These are phyloP conservation scores for Channallabes apus DNA, from an alignment of 2,797 vertebrate genomes.

Conservation along the genomic window DNA sequence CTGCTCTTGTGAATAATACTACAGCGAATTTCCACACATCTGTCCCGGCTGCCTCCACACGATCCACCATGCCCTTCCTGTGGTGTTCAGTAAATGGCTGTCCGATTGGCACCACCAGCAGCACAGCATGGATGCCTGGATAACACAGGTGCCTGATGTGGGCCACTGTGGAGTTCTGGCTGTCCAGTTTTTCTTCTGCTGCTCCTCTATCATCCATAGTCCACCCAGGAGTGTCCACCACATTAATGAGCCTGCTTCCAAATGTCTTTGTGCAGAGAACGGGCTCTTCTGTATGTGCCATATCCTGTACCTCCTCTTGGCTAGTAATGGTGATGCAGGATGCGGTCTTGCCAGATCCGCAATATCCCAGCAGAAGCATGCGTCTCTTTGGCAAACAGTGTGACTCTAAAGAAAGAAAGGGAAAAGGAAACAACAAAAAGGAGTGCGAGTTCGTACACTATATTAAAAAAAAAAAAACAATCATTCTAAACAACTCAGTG, in stretches of 20 bases:
- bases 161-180: constrained; percentile 17
- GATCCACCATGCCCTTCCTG: constrained; percentile 69
- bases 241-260: constrained; percentile 23
- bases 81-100: constrained; percentile 70
- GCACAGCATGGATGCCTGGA: constrained; percentile 73
- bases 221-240: constrained; percentile 55
- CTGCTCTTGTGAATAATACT: constrained; percentile 74
- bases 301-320: constrained; percentile 60
- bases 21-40: constrained; percentile 77
- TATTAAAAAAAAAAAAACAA: not conserved
- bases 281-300: constrained; percentile 28
- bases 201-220: constrained; percentile 13
- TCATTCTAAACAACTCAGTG: not conserved
- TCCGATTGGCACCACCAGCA: constrained; percentile 73
- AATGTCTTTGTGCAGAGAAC: constrained; percentile 39
- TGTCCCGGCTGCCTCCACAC: constrained; percentile 69
- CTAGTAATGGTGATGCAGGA: constrained; percentile 77
- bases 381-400: constrained; percentile 52
- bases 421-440: not conserved
- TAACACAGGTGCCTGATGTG: constrained; percentile 64
- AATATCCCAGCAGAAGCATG: constrained; percentile 76
- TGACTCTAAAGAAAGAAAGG: constrained; percentile 25
- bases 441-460: not conserved
- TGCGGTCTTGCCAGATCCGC: constrained; percentile 77
- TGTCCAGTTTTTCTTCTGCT: constrained; percentile 26